phyloP scores from a whole-genome alignment of 2,888 invertebrate genomes.

The Lissocephala sabroskyi region DNA sequence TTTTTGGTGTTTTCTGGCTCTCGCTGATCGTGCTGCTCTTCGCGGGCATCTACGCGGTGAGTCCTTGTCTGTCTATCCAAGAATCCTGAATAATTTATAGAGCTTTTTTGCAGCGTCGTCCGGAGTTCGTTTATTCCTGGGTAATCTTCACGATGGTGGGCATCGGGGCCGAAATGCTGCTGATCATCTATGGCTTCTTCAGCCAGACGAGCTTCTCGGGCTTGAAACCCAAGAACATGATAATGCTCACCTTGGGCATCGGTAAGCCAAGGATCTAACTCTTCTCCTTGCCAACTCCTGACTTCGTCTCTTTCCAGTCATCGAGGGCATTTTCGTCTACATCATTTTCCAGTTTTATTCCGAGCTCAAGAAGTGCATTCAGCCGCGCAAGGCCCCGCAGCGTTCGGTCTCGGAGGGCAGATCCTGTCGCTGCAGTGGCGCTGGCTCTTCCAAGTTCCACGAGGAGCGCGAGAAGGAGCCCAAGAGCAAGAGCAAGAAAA shows the following conservation, averaged over 20 bases:
- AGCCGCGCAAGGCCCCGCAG: too few relatives aligned
- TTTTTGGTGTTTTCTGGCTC: constrained; percentile 45
- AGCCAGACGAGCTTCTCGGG: constrained; percentile 19
- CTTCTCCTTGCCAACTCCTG: background rate
- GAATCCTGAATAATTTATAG: too few relatives aligned
- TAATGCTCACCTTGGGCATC: constrained; percentile 24
- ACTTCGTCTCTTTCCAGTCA: constrained; percentile 16
- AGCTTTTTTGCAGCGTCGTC: constrained; percentile 19
- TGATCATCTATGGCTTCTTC: constrained; percentile 35
- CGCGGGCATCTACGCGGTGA: constrained; percentile 36
- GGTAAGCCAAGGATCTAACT: too few relatives aligned
- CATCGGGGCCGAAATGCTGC: constrained; percentile 26
- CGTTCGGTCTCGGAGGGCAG: too few relatives aligned
- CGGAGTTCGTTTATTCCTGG: constrained; percentile 30
- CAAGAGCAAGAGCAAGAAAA: background rate
- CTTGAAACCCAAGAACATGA: constrained; percentile 19
- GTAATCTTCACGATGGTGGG: constrained; percentile 35
- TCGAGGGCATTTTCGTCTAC: constrained; percentile 37
- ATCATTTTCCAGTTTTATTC: constrained; percentile 37
- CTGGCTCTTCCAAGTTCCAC: background rate
- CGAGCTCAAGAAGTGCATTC: constrained; percentile 9
- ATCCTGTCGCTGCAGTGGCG: too few relatives aligned
- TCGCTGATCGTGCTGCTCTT: constrained; percentile 32
- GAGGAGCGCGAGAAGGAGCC: background rate
- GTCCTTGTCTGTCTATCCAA: too few relatives aligned